phyloP scores from a whole-genome alignment of 1,140 invertebrate species.

The Zaprionus gabonicus region DNA sequence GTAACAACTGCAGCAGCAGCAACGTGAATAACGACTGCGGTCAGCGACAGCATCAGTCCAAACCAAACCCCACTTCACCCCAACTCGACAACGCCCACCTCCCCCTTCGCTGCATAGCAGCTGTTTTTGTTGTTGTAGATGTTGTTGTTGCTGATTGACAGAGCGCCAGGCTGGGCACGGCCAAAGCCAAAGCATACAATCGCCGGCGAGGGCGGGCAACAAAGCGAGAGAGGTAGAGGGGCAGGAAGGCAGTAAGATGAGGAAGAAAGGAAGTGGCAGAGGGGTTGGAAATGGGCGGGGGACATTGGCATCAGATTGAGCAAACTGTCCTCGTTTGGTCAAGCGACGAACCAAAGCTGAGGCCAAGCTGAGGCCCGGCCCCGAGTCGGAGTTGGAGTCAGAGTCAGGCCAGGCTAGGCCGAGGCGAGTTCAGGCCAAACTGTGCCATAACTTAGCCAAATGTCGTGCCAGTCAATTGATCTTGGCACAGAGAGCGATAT shows the following conservation, averaged over 20 bases:
- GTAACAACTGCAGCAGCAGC: conserved; percentile 5
- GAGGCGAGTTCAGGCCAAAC: conserved; percentile 13
- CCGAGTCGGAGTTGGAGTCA: background rate
- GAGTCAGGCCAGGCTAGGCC: background rate
- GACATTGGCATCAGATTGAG: conserved; percentile 24
- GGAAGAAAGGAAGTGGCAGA: background rate
- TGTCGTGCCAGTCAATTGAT: conserved; percentile 66
- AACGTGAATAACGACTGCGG: conserved; percentile 41
- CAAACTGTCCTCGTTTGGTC: conserved; percentile 71
- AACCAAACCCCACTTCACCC: conserved; percentile 40
- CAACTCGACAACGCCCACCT: conserved; percentile 8
- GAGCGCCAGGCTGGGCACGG: conserved; percentile 59
- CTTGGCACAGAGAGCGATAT: conserved; percentile 6
- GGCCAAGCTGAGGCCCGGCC: background rate
- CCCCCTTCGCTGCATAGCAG: conserved; percentile 26
- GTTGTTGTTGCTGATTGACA: conserved; percentile 61
- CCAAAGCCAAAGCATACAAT: conserved; percentile 53
- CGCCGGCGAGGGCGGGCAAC: conserved; percentile 21
- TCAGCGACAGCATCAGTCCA: conserved; percentile 37
- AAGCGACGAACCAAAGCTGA: conserved; percentile 9
- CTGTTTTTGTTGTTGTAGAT: conserved; percentile 4
- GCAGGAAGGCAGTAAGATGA: no score
- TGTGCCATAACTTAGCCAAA: conserved; percentile 73
- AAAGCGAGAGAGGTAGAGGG: background rate
- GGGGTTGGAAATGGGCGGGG: background rate